Percentiles rank a stretch among this genome's conserved stretches.
Conservation (phyloP, 1,140 invertebrate species). For the Bombyx mandarina region DNA sequence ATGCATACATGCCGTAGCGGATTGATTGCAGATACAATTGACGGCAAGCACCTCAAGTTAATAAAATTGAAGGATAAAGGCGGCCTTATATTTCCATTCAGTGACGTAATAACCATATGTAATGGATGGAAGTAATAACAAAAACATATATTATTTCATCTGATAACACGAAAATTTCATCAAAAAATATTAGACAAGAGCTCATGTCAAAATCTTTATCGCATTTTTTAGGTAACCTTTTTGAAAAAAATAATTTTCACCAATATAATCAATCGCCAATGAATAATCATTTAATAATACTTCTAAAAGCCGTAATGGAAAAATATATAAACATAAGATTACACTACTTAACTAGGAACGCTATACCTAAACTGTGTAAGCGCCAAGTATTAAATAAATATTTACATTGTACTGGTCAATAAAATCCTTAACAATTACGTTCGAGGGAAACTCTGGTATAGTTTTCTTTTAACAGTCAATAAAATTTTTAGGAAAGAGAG, state of each 20-base stretch:
- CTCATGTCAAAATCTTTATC: constrained; percentile 1
- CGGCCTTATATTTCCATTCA: constrained; percentile 7
- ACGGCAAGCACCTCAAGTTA: constrained; percentile 2
- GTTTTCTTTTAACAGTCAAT: too few relatives aligned
- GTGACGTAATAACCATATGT: constrained; percentile 6
- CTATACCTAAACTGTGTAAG: neutral
- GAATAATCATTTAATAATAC: constrained; percentile 1
- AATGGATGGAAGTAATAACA: constrained; percentile 3
- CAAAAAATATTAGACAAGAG: too few relatives aligned
- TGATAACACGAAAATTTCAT: constrained; percentile 1
- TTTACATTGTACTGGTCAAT: constrained; percentile 2
- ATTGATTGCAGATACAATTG: constrained; percentile 5
- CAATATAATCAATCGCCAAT: constrained; percentile 3
- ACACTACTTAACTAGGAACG: constrained; percentile 2
- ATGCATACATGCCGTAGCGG: constrained; percentile 1
- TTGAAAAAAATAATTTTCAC: neutral
- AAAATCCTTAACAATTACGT: neutral
- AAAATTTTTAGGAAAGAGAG: too few relatives aligned
- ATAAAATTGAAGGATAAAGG: constrained; percentile 11
- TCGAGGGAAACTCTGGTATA: too few relatives aligned
- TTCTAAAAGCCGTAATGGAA: constrained; percentile 2
- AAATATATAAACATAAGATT: constrained; percentile 2
- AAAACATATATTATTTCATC: neutral
- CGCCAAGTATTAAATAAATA: neutral
- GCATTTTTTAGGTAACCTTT: constrained; percentile 1